Base-by-base conservation (phyloP, 2,113 vertebrate species). In the Chrysochloris asiatica region DNA sequence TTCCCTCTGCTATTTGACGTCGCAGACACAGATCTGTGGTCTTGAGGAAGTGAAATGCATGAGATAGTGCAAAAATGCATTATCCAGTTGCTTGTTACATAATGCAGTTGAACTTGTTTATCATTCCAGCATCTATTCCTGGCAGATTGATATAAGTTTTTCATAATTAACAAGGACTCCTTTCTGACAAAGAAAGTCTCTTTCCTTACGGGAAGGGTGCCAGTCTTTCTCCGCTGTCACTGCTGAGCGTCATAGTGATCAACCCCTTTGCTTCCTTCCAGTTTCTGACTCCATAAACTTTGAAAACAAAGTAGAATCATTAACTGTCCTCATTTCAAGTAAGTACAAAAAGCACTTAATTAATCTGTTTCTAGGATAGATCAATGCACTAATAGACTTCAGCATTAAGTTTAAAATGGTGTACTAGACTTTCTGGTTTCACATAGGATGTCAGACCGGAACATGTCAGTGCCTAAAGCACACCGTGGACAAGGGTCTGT, bases 321-420 rank as follows among this genome's bases (percentile, higher is more conserved):
- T 96, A 96, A 95, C 93, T 90, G 78, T 96, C 96, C 92, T 94
- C 96, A 96, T 92, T 97, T 98, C 89, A 91, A 88, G 97, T 95
- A 97, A 96, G 97, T 97, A n/a, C 95, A 96, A 97, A 98, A 96
- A 96, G 92, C 95, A 95, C 94, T 96, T 97, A 97, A 97, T 98
- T 97, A 96, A 92, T 94, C 95, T 94, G 94, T 89, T 94, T 94
- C 92, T 94, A 95, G 92, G 95, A 95, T 96, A 82, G 89, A 95
- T 89, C 73, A 92, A 93, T 92, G 91, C 93, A 93, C 95, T 92
- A 94, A 96, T 79, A 95, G 85, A 88, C 48, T 93, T 87, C 65
- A 89, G 97, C 92, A 92, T 73, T 95, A 97, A 95, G 75, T 47
- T 33, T 91, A 94, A 96, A 96, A 96, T 28, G 65, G 92, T 90